phyloP scores from a whole-genome alignment of 2,113 vertebrate genomes.

The Corydoras sp. region DNA sequence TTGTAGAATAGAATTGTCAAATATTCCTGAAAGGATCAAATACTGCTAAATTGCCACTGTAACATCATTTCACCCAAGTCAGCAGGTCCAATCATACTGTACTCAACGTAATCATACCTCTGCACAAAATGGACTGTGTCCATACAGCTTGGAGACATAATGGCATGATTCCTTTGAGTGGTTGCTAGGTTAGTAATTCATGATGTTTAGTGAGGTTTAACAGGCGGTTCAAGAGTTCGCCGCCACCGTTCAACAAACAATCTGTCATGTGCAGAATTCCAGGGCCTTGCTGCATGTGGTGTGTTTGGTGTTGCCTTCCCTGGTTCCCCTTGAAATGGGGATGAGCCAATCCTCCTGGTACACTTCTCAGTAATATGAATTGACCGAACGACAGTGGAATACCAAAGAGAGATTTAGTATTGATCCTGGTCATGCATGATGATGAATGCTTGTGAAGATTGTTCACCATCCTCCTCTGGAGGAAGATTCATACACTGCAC shows the following conservation, averaged over 20 bases:
- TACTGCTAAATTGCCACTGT: too few relatives aligned
- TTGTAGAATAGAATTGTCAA: too few relatives aligned
- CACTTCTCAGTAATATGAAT: conserved; percentile 16
- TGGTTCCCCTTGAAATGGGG: neutral
- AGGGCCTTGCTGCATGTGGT: neutral
- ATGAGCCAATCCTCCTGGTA: conserved; percentile 13
- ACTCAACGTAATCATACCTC: too few relatives aligned
- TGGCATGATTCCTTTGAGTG: neutral
- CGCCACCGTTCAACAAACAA: neutral
- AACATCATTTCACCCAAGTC: too few relatives aligned
- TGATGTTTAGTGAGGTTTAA: neutral
- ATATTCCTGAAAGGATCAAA: too few relatives aligned
- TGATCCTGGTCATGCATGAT: conserved; percentile 41
- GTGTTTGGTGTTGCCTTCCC: neutral
- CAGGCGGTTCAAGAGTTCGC: neutral
- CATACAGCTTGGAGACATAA: neutral
- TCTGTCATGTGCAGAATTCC: neutral
- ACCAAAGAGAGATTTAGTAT: conserved; percentile 34
- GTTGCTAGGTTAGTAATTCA: conserved; percentile 4
- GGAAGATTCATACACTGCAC: conserved; percentile 39
- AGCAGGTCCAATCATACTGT: too few relatives aligned
- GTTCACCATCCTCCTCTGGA: conserved; percentile 36
- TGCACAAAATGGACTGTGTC: neutral
- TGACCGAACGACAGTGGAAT: conserved; percentile 36
- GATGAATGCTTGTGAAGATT: conserved; percentile 36